These are phyloP conservation scores for Chlamydotis undulata DNA, from an alignment of 2,113 vertebrate genomes.

Conservation along the genomic window DNA sequence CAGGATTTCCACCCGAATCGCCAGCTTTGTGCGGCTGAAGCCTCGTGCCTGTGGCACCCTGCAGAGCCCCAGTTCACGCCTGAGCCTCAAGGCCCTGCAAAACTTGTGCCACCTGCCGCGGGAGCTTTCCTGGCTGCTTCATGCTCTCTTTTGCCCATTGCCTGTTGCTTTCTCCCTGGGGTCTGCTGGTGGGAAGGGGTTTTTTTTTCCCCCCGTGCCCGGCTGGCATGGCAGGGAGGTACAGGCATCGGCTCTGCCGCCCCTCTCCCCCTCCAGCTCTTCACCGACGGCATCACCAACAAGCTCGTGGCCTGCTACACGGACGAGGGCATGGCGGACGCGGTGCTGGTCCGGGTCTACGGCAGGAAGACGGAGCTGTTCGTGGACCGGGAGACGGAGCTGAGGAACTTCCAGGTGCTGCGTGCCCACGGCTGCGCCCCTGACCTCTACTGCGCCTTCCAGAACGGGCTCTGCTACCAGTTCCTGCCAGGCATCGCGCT, in stretches of 20 bases:
- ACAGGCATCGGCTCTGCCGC: rapidly evolving
- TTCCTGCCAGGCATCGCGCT: conserved; percentile 92
- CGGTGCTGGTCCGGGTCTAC: conserved; percentile 92
- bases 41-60: not conserved
- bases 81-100: not conserved
- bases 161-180: not conserved
- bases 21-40: not conserved
- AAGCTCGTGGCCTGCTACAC: conserved; percentile 93
- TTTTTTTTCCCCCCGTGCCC: rapidly evolving
- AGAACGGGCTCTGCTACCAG: conserved; percentile 96
- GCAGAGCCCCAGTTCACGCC: rapidly evolving
- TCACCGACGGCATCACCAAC: conserved; percentile 97
- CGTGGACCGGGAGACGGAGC: conserved; percentile 93
- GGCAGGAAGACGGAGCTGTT: conserved; percentile 93
- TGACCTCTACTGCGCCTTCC: conserved; percentile 94
- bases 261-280: conserved; percentile 75
- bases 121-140: not conserved
- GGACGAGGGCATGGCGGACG: conserved; percentile 84
- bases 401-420: conserved; percentile 94
- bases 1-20: not conserved
- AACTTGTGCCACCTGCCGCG: rapidly evolving
- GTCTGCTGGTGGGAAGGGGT: not conserved
- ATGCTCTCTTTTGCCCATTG: rapidly evolving
- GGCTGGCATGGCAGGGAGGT: rapidly evolving
- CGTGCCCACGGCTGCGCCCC: conserved; percentile 92